Evolutionary conservation across 2,888 invertebrate genomes (phyloP).

Genomic region (Smittia aterrima): DNA sequence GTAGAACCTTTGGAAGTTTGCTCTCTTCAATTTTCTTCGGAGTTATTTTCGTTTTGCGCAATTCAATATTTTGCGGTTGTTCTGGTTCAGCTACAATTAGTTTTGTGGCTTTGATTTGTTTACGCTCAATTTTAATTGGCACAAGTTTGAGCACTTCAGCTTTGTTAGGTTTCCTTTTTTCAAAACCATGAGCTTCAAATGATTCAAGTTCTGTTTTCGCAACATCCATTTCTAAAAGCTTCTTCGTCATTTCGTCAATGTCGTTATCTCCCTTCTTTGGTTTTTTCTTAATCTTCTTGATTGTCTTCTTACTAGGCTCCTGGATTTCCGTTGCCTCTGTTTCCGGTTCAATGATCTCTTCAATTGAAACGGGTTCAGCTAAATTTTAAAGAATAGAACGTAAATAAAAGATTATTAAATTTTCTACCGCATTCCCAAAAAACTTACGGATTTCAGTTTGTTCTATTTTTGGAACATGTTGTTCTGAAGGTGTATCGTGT

Average conservation of each 20-base stretch:
- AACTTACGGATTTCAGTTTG: too few species aligned
- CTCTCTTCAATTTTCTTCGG: slow-evolving; percentile 57
- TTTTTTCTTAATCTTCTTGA: slow-evolving; percentile 35
- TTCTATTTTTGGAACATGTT: too few species aligned
- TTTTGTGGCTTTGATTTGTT: slow-evolving; percentile 61
- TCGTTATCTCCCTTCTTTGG: slow-evolving; percentile 44
- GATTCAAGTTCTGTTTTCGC: slow-evolving; percentile 44
- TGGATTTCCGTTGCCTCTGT: too few species aligned
- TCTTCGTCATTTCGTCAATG: slow-evolving; percentile 48
- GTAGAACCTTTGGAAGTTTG: slow-evolving; percentile 65
- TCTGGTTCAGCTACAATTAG: slow-evolving; percentile 61
- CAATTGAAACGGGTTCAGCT: too few species aligned
- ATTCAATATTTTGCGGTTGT: slow-evolving; percentile 64
- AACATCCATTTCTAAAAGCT: slow-evolving; percentile 51
- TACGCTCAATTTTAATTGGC: slow-evolving; percentile 61
- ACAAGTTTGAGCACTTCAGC: slow-evolving; percentile 47
- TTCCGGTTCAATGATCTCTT: neutral
- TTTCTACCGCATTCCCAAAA: too few species aligned
- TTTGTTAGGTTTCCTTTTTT: neutral
- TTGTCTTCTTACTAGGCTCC: neutral
- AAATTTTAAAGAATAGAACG: too few species aligned
- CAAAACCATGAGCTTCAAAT: slow-evolving; percentile 37
- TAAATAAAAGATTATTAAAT: too few species aligned
- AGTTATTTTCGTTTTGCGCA: slow-evolving; percentile 55
- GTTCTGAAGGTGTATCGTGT: too few species aligned